Base-by-base conservation (phyloP, 2,888 invertebrate species). In the Dryadula phaetusa region DNA sequence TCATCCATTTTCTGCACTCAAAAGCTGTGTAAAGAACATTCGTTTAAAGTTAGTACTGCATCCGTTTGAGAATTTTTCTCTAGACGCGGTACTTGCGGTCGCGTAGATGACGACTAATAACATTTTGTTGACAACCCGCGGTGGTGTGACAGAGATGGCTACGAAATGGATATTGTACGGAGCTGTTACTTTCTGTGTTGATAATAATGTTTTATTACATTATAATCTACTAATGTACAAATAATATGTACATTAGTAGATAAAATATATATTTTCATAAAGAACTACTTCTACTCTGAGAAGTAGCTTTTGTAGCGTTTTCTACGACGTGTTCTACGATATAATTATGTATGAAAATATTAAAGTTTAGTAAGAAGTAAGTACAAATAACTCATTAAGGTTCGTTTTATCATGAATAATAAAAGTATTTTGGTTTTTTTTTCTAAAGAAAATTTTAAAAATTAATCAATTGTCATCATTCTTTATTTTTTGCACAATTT, bases 111-210 rank as follows among this genome's bases (percentile, higher is more conserved):
- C 81, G 79, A 80, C 84, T 85, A 87, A 87, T 88, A 87, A 85
- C 82, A 87, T 87, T 88, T 84, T 83, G 86, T 88, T 87, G 87
- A 88, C 87, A 85, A 80, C 81, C 79, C 79, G 76, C 82, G 73
- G 75, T 81, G 75, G 82, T 80, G 84, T 76, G 84, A 84, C 77
- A 82, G 76, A 79, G 84, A 86, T 73, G 77, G 81, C 75, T 76
- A 56, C 67, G 70, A 63, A 44, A 72, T 22, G 52, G 79, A 54
- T 60, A 54, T 34, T 64, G 47, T 22, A 28, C 8, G 14, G 64
- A 67, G 71, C 56, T 66, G 66, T 14, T 58, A 18, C n/a, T 42
- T 44, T 53, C 12, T 44, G 12, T 44, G 16, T 37, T 14, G 12
- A 16, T n/a, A 37, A 28, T 3, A n/a, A 44, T 42, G 49, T n/a